A percentile compares a stretch with the other conserved stretches of the same genome.
Evolutionary conservation across 2,888 invertebrate species (phyloP).

Genomic region (Synergus gifuensis): DNA sequence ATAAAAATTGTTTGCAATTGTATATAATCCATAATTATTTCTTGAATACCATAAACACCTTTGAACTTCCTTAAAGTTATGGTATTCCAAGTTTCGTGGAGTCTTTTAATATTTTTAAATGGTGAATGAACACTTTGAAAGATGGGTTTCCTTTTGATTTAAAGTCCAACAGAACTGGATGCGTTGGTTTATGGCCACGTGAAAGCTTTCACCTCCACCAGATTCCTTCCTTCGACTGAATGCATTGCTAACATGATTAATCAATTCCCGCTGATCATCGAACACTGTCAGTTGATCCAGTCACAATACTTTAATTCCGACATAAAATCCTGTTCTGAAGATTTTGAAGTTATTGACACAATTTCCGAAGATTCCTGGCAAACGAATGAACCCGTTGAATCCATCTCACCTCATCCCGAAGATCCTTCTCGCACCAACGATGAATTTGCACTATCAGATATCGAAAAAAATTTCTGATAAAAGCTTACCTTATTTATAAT

Average conservation of each 20-base stretch:
- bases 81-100: too few relatives aligned
- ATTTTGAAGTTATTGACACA: slow-evolving; percentile 60
- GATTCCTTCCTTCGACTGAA: slow-evolving; percentile 68
- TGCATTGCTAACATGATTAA: slow-evolving; percentile 75
- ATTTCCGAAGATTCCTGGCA: slow-evolving; percentile 65
- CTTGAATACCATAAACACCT: neutral
- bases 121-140: too few relatives aligned
- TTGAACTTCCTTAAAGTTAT: too few relatives aligned
- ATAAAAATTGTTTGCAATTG: neutral
- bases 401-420: slow-evolving; percentile 53
- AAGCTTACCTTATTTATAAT: neutral
- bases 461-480: neutral
- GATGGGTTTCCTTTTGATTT: slow-evolving; percentile 2
- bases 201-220: slow-evolving; percentile 77
- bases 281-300: slow-evolving; percentile 63
- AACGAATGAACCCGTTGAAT: slow-evolving; percentile 58
- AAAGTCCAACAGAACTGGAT: slow-evolving; percentile 87
- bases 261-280: slow-evolving; percentile 77
- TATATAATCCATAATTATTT: neutral
- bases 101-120: too few relatives aligned
- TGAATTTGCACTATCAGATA: neutral
- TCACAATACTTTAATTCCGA: slow-evolving; percentile 56
- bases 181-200: slow-evolving; percentile 87
- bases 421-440: slow-evolving; percentile 48
- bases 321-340: slow-evolving; percentile 48